Conservation (phyloP, 2,797 vertebrate genomes). For the Gymnothorax javanicus region DNA sequence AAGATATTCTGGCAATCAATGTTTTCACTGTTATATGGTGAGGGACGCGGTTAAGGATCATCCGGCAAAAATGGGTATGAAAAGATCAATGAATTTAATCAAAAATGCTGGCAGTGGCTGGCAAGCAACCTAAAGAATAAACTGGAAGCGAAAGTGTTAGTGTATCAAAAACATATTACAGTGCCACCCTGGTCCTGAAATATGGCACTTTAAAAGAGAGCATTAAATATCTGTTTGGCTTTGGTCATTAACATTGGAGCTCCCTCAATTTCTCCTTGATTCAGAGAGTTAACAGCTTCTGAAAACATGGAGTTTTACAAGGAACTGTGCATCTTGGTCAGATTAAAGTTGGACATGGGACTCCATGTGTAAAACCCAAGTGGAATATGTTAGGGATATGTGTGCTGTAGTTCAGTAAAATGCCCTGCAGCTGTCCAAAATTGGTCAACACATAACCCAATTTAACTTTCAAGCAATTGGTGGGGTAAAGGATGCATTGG, state of each 20-base stretch:
- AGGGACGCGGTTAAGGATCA: no score
- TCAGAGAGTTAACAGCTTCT: background rate
- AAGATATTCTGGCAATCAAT: no score
- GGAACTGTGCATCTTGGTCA: background rate
- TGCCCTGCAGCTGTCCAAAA: background rate
- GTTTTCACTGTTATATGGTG: no score
- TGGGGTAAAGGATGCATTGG: background rate
- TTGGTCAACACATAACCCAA: background rate
- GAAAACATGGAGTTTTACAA: background rate
- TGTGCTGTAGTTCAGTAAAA: background rate
- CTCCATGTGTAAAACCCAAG: background rate
- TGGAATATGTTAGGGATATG: background rate
- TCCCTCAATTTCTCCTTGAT: background rate
- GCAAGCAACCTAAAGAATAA: no score
- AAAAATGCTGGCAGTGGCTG: no score
- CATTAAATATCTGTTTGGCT: background rate
- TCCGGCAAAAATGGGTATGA: no score
- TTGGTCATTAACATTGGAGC: background rate
- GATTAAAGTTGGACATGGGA: background rate
- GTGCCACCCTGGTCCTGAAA: background rate
- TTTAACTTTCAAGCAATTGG: background rate
- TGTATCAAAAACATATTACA: background rate
- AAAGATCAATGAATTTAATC: no score
- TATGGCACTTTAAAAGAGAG: background rate
- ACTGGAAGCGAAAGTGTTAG: no score